Base-by-base conservation (phyloP, 2,113 vertebrate species). In the Tapirus terrestris region DNA sequence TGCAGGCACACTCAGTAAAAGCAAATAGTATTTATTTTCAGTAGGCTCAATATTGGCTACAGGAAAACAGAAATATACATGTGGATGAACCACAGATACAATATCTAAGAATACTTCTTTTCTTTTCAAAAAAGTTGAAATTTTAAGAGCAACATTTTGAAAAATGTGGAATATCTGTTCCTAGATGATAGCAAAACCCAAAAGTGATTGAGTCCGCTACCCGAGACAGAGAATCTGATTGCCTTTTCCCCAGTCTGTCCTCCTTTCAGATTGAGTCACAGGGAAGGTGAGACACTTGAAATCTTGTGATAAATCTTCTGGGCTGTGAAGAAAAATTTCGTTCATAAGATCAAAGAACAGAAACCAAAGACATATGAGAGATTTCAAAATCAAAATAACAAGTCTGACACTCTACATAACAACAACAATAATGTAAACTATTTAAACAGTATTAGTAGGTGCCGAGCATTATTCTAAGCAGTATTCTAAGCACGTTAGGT, bases 341-440 rank as follows among this genome's bases (percentile, higher is more conserved):
- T 63, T 53, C 7, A 56, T 39, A 73, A 83, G 39, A 7, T 80
- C 6, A 94, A 93, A 61, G 2, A 14, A 48, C 3, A 39, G 2
- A 58, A 23, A 65, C 13, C 31, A 84, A 94, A 75, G 10, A 21
- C 14, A 75, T 16, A 48, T 20, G 33, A 1, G 12, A 5, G 1
- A 91, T 75, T 90, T 95, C 17, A 67, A 97, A 51, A 8, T 60
- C 8, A 36, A 92, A 72, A 27, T 72, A 91, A 80, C 18, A 81
- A 83, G 1, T 36, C 13, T 60, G 12, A 76, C 82, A 87, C 0
- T 29, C 10, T n/a, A 45, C 31, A 21, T 61, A 89, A 21, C 56
- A 89, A 21, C 6, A 75, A 79, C 3, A 76, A 53, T 39, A 61
- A 70, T 36, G n/a, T 13, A 39, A 81, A 48, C 16, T 76, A 33